Conservation (phyloP, 2,113 vertebrate genomes). For the Datnioides undecimradiatus region DNA sequence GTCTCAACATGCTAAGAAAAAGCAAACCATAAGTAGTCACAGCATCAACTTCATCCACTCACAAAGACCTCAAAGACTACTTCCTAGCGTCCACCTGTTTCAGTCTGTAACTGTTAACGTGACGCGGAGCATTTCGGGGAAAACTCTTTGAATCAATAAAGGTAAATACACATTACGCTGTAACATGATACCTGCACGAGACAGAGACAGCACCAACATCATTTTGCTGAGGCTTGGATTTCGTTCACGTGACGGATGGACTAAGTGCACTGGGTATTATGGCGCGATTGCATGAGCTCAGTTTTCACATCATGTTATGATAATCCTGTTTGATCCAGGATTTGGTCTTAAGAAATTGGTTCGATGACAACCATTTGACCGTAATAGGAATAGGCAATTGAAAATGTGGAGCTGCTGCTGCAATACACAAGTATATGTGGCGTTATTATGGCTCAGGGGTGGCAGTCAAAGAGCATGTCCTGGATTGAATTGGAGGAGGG, state of each 20-base stretch:
- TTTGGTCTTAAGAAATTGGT: slow-evolving; percentile 21
- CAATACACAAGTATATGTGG: too few relatives aligned
- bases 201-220: not conserved
- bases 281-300: not conserved
- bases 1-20: not conserved
- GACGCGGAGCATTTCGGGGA: not conserved
- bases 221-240: not conserved
- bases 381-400: not conserved
- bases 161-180: not conserved
- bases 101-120: not conserved
- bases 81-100: not conserved
- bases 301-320: not conserved
- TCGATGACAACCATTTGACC: slow-evolving; percentile 33
- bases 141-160: not conserved
- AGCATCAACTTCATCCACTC: not conserved
- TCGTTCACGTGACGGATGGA: not conserved
- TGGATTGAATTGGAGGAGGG: slow-evolving; percentile 13
- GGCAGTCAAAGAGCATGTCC: not conserved
- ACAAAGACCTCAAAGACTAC: not conserved
- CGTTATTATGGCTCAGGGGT: not conserved
- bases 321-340: slow-evolving; percentile 39
- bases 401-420: not conserved
- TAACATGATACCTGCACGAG: not conserved
- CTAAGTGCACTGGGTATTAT: slow-evolving; percentile 7
- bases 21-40: not conserved